Base-by-base conservation (phyloP, 2,113 vertebrate species). In the Manacus vitellinus region DNA sequence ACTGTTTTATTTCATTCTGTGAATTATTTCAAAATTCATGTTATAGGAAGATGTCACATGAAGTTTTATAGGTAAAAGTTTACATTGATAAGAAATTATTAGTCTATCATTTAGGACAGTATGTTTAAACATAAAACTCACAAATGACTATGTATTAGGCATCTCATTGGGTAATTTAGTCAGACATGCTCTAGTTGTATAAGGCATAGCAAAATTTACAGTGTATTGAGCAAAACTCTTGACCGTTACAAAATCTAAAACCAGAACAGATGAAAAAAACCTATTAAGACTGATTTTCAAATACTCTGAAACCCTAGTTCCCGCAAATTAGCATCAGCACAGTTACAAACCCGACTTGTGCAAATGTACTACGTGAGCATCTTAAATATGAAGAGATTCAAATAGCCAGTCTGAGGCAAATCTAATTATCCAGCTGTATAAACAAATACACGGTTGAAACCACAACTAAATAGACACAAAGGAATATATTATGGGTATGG, bases 11-110 rank as follows among this genome's bases (percentile, higher is more conserved):
- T 86, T 92, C 1, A 4, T 18, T 88, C 55, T 77, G 31, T 82
- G 44, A 92, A 93, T 84, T 75, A 90, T 85, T 95, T 95, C 17
- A 80, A 56, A 92, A 87, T 43, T 67, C 27, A 55, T 74, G 12
- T 65, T 66, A 7, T 27, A 58, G 30, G 21, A 77, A 85, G 46
- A 33, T 37, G 16, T 22, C 46, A 54, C 23, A 73, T 95, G 35
- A 94, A 47, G 63, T 84, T 91, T 94, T 56, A 21, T 61, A 39
- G 17, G 44, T 5, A 52, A 89, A 92, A 58, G 8, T 92, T 77
- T 84, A 43, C 30, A 84, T 46, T 20, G 37, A 59, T 66, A 82
- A 88, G 43, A 92, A 83, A 37, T 43, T 81, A 81, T 72, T 61
- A 44, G 13, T 81, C 21, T 79, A 63, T 61, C 52, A 92, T 71